Percentiles rank a stretch among this genome's conserved stretches.
Evolutionary conservation across 2,888 invertebrate genomes (phyloP).

Genomic region (Parnassius orleans): DNA sequence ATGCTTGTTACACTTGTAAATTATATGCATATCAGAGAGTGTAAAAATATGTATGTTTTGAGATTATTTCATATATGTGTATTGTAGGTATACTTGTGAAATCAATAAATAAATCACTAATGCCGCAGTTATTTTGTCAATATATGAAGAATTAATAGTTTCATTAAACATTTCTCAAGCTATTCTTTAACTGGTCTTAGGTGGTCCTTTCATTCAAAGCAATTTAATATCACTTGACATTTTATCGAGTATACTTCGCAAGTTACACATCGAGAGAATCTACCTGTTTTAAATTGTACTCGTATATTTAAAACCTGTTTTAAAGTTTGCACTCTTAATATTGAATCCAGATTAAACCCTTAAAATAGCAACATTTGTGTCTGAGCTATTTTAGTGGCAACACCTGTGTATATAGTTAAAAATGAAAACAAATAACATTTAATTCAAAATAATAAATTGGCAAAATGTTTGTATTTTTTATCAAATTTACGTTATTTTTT

Average conservation of each 20-base stretch:
- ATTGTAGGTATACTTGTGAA: too few species aligned
- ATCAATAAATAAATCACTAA: too few species aligned
- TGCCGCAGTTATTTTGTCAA: too few species aligned
- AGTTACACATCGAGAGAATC: too few species aligned
- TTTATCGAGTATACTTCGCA: not conserved
- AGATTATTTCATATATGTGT: too few species aligned
- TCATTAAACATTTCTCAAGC: too few species aligned
- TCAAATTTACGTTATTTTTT: constrained; percentile 3
- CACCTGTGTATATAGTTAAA: not conserved
- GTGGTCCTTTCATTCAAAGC: not conserved
- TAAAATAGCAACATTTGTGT: constrained; percentile 12
- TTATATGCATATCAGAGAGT: too few species aligned
- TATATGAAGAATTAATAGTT: too few species aligned
- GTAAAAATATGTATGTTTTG: too few species aligned
- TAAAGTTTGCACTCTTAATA: not conserved
- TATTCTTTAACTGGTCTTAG: not conserved
- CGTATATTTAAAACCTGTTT: constrained; percentile 19
- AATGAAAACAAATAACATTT: not conserved
- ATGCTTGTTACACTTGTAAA: too few species aligned
- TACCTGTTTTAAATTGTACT: not conserved
- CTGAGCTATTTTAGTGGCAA: constrained; percentile 7
- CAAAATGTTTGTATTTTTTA: constrained; percentile 8
- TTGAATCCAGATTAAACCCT: constrained; percentile 3
- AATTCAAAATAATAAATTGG: not conserved
- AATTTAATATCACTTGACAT: not conserved